These are phyloP conservation scores for Schrankia costaestrigalis DNA, from an alignment of 2,888 invertebrate genomes.

Conservation along the genomic window DNA sequence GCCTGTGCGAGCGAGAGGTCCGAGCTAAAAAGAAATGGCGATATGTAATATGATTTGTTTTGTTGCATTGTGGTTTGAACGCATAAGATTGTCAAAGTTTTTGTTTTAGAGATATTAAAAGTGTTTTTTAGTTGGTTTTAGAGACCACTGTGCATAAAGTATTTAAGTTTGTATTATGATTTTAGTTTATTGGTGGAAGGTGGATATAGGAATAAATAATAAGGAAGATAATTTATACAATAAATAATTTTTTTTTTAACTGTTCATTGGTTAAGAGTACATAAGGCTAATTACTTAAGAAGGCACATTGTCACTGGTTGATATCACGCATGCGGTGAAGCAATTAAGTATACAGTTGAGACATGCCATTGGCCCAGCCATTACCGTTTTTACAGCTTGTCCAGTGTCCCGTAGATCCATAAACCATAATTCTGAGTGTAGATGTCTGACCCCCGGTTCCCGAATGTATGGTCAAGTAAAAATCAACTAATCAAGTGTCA, in stretches of 20 bases:
- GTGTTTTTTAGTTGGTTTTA: slow-evolving; percentile 25
- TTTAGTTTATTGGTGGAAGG: background rate
- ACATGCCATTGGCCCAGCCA: background rate
- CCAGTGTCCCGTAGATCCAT: background rate
- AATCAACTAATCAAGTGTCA: no score
- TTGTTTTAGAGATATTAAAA: no score
- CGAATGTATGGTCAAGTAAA: no score
- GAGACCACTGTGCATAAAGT: slow-evolving; percentile 26
- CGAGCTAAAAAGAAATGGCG: slow-evolving; percentile 33
- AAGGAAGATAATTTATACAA: background rate
- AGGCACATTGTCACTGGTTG: background rate
- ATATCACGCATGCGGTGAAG: no score
- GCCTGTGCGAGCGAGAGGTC: slow-evolving; percentile 45
- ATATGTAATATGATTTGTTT: slow-evolving; percentile 53
- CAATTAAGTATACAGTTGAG: no score
- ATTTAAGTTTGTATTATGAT: background rate
- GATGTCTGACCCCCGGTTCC: no score
- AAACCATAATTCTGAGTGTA: no score
- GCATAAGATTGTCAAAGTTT: slow-evolving; percentile 42
- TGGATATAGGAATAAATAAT: background rate
- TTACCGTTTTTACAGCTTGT: background rate
- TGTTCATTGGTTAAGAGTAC: background rate
- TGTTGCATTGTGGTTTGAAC: slow-evolving; percentile 52
- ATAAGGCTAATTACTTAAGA: background rate
- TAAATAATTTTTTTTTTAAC: background rate